A percentile compares a stretch with the other conserved stretches of the same genome.
Evolutionary conservation across 2,888 invertebrate genomes (phyloP).

Genomic region (Sabatieria punctata): DNA sequence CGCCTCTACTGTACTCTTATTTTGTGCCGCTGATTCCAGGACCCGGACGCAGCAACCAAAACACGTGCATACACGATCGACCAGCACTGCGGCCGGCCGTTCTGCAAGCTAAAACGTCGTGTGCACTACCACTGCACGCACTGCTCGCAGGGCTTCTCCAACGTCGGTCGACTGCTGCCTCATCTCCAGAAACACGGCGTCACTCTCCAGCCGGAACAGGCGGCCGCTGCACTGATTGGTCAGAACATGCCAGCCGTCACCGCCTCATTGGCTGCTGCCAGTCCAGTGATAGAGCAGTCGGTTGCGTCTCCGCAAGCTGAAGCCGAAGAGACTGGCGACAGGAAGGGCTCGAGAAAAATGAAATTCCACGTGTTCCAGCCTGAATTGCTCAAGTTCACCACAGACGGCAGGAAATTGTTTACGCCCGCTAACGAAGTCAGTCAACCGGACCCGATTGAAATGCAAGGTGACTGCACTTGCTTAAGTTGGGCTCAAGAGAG

Average conservation of each 20-base stretch:
- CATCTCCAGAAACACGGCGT: conserved; percentile 51
- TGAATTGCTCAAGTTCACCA: conserved; percentile 4
- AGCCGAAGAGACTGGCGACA: background rate
- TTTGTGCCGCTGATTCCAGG: background rate
- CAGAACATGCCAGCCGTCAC: background rate
- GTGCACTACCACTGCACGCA: conserved; percentile 61
- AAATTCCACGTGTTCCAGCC: conserved; percentile 8
- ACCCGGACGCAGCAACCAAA: conserved; percentile 1
- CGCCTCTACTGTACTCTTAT: background rate
- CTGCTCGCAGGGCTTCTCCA: conserved; percentile 60
- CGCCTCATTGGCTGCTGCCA: background rate
- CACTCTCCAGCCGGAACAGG: background rate
- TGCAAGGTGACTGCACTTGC: too few relatives aligned
- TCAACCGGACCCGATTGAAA: too few relatives aligned
- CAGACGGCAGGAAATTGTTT: conserved; percentile 1
- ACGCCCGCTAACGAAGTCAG: too few relatives aligned
- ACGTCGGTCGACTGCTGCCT: conserved; percentile 47
- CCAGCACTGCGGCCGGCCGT: conserved; percentile 51
- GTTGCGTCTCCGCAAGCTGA: background rate
- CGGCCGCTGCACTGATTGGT: background rate
- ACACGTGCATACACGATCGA: background rate
- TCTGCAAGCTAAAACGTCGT: conserved; percentile 59
- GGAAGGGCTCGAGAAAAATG: background rate
- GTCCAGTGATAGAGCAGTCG: background rate
- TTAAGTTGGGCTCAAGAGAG: too few relatives aligned